Percentiles rank a stretch among this genome's conserved stretches.
Evolutionary conservation across 2,797 vertebrate species (phyloP).

Genomic region (Neostethus bicornis): DNA sequence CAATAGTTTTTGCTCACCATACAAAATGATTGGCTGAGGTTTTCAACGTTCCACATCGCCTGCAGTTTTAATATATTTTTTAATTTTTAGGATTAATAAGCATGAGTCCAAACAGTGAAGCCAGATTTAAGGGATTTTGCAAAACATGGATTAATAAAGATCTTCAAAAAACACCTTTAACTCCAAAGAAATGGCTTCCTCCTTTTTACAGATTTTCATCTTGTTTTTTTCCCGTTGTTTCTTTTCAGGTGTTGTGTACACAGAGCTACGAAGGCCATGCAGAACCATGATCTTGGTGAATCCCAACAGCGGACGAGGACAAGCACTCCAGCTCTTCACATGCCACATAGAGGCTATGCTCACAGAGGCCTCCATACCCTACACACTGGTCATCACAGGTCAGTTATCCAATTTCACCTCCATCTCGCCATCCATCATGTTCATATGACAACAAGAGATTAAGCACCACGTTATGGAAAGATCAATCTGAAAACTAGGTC

Average conservation of each 20-base stretch:
- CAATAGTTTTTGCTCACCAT: too few relatives aligned
- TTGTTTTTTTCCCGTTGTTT: neutral
- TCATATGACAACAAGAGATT: constrained; percentile 33
- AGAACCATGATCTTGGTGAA: constrained; percentile 89
- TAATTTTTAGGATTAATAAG: too few relatives aligned
- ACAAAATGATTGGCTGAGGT: too few relatives aligned
- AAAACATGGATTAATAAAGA: too few relatives aligned
- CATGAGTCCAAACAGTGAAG: too few relatives aligned
- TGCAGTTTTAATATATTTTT: too few relatives aligned
- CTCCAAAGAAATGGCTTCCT: constrained; percentile 13
- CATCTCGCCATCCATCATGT: constrained; percentile 21
- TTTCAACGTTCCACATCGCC: too few relatives aligned
- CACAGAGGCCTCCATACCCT: constrained; percentile 82
- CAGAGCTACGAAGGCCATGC: constrained; percentile 78
- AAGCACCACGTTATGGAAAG: constrained; percentile 20
- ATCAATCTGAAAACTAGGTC: constrained; percentile 30
- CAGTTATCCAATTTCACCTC: constrained; percentile 40
- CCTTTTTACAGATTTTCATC: too few relatives aligned
- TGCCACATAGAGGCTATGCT: constrained; percentile 87
- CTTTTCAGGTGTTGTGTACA: constrained; percentile 73
- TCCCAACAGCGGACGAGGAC: constrained; percentile 87
- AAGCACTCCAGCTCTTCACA: constrained; percentile 85
- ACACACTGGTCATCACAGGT: constrained; percentile 88
- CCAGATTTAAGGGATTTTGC: too few relatives aligned
- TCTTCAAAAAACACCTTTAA: too few relatives aligned